Evolutionary conservation across 1,140 invertebrate genomes (phyloP).

Genomic region (Ridgeia piscesae): DNA sequence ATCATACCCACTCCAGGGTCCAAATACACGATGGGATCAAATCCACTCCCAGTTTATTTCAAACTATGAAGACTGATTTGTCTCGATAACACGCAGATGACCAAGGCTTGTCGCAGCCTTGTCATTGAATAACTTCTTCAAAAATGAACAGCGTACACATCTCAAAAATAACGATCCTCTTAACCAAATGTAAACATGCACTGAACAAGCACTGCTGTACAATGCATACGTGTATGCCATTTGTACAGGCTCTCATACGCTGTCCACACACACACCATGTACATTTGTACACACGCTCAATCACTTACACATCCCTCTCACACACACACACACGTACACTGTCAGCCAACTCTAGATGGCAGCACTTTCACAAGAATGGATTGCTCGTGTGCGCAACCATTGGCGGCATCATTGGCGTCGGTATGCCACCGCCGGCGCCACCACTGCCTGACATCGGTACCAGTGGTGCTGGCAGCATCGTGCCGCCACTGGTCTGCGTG

Average conservation of each 20-base stretch:
- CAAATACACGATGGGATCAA: no score
- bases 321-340: not conserved
- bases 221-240: not conserved
- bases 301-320: not conserved
- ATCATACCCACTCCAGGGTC: not conserved
- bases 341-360: not conserved
- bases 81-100: not conserved
- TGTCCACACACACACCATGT: no score
- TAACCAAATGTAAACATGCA: not conserved
- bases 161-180: not conserved
- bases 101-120: not conserved
- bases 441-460: conserved; percentile 32
- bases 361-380: conserved; percentile 7
- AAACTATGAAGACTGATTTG: not conserved
- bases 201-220: not conserved
- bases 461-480: conserved; percentile 39
- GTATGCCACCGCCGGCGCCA: conserved; percentile 34
- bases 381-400: conserved; percentile 9
- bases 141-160: not conserved
- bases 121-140: not conserved
- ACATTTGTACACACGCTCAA: not conserved
- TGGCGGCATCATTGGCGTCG: conserved; percentile 10
- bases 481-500: conserved; percentile 33
- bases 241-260: not conserved
- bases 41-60: not conserved